Conservation (phyloP, 2,113 vertebrate genomes). For the Tenrec ecaudatus region DNA sequence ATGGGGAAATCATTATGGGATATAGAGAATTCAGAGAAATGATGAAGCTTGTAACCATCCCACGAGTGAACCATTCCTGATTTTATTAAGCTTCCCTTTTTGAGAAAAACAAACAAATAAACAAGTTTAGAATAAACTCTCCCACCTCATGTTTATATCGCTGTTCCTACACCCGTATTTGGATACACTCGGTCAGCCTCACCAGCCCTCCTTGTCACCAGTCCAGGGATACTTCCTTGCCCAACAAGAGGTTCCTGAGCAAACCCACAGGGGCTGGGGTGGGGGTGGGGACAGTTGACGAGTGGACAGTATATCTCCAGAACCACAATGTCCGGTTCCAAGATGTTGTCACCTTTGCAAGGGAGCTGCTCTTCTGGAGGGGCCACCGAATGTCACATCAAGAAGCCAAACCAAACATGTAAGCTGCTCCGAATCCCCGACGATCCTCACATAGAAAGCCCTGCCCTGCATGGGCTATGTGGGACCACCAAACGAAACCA, state of each 20-base stretch:
- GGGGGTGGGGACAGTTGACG: too few species aligned
- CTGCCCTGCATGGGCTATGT: background rate
- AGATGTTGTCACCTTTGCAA: background rate
- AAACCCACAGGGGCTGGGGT: background rate
- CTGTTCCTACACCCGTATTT: too few species aligned
- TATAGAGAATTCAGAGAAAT: background rate
- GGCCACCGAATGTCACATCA: background rate
- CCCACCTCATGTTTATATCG: too few species aligned
- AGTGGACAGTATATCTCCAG: background rate
- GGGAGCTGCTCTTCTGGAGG: background rate
- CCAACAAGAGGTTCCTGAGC: background rate
- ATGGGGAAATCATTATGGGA: background rate
- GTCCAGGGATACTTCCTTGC: background rate
- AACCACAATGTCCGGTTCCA: background rate
- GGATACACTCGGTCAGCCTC: accelerated
- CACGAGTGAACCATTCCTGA: background rate
- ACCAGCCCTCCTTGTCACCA: accelerated
- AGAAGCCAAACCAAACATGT: background rate
- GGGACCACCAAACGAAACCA: background rate
- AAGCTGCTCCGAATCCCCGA: background rate
- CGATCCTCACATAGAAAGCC: background rate
- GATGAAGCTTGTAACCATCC: accelerated
- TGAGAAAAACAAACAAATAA: background rate
- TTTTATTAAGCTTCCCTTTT: background rate
- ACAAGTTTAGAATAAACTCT: background rate